A percentile compares a stretch with the other conserved stretches of the same genome.
Evolutionary conservation across 35 echinoderm and acorn worm genomes (phyloP).

Genomic region (Lytechinus variegatus): DNA sequence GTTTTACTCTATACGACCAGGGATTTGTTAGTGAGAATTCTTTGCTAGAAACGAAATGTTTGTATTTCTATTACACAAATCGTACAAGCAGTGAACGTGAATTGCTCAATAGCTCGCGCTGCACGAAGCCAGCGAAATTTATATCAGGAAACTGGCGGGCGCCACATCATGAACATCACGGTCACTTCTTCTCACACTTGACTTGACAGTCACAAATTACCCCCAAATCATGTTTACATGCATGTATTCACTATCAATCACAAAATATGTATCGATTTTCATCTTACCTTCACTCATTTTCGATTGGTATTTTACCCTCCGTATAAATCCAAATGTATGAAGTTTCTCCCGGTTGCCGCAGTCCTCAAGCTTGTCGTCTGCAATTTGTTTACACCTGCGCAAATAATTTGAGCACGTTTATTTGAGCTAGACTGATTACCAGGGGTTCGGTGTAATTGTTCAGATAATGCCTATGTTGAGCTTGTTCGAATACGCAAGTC

Average conservation of each 20-base stretch:
- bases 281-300: background rate
- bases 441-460: background rate
- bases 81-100: too few species aligned
- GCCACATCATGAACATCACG: background rate
- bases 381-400: conserved; percentile 11
- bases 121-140: background rate
- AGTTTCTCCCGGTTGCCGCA: background rate
- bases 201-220: too few species aligned
- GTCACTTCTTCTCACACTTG: too few species aligned
- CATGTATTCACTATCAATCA: background rate
- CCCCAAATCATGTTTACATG: too few species aligned
- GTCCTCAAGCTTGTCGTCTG: background rate
- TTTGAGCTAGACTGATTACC: background rate
- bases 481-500: background rate
- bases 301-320: background rate
- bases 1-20: too few species aligned
- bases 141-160: background rate
- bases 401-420: background rate
- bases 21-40: too few species aligned
- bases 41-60: too few species aligned
- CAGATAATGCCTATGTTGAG: background rate
- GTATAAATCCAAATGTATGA: background rate
- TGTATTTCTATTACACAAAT: too few species aligned
- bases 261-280: background rate
- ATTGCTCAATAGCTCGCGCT: too few species aligned